A percentile compares a stretch with the other conserved stretches of the same genome.
Evolutionary conservation across 2,888 invertebrate species (phyloP).

Genomic region (Zhuqinia jingwanae): DNA sequence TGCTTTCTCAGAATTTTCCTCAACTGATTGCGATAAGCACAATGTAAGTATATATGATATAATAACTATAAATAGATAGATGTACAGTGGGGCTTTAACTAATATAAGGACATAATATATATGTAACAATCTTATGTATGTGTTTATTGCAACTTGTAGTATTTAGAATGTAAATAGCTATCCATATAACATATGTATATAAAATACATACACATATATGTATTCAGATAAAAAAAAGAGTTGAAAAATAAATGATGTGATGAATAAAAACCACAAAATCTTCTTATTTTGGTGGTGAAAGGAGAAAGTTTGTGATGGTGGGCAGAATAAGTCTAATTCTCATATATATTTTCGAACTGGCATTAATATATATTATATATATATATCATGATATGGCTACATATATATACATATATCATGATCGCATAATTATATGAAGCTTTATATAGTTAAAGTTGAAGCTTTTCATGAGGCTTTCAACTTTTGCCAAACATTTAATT

Average conservation of each 20-base stretch:
- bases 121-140: constrained; percentile 21
- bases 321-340: too few relatives aligned
- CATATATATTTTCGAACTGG: too few relatives aligned
- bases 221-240: constrained; percentile 42
- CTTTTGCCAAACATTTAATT: constrained; percentile 45
- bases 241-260: constrained; percentile 41
- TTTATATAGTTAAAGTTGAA: constrained; percentile 24
- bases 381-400: neutral
- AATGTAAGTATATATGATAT: neutral
- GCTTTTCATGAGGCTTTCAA: neutral
- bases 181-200: neutral
- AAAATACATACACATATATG: neutral
- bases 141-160: neutral
- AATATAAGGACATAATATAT: too few relatives aligned
- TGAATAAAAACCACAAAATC: constrained; percentile 49
- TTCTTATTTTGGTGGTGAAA: constrained; percentile 28
- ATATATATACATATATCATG: neutral
- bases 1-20: constrained; percentile 13
- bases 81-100: too few relatives aligned
- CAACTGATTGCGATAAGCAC: neutral
- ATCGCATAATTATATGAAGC: constrained; percentile 6
- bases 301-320: neutral
- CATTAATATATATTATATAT: too few relatives aligned
- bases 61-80: neutral
- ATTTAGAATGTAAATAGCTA: neutral